Evolutionary conservation across 2,888 invertebrate genomes (phyloP), one percentile per base, ranked within the genome.

Genomic region (Hermaeophaga mercurialis): DNA sequence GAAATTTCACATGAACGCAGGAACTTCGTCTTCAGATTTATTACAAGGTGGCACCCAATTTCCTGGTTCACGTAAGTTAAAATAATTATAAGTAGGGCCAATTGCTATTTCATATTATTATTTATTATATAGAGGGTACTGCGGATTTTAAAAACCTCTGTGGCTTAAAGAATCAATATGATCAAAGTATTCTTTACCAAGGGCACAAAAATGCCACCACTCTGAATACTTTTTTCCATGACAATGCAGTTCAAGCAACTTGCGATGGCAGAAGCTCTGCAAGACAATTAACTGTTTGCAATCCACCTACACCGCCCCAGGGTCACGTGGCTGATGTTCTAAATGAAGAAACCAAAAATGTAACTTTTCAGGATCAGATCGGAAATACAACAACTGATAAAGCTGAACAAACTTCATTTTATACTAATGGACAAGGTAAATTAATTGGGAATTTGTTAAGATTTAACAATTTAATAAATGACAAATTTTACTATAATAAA

Each of bases 1-100:
- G 18, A 63, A 63, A 47, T 70, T 72, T 56, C 70, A 70, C 58
- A 36, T 46, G 24, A 66, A 70, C 54, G 54, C 38, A 12, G 59
- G 63, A 36, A 71, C 70, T 1, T 69, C 70, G 11, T 69, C 67
- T 17, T 56, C 67, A 1, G 70, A 72, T 56, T 58, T 71, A 15
- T 11, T 55, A 15, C 47, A 48, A 8, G 33, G 34, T 24, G 15
- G 9, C 7, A 47, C 48, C 3, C 62, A 60, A 39, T 26, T 61
- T 24, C 61, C 59, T 19, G 46, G 54, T 22, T 56, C 62, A 56
- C 55, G 66, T 66, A 62, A 62, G 59, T 39, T 24, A 19, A 19
- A 17, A 31, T 14, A 17, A 45, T 22, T 22, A 22, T 22, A 3
- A 22, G 6, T 22, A 22, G n/a, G n/a, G n/a, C n/a, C n/a, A n/a